These are phyloP conservation scores for Pammene fasciana DNA, from an alignment of 2,888 invertebrate genomes.

Conservation along the genomic window DNA sequence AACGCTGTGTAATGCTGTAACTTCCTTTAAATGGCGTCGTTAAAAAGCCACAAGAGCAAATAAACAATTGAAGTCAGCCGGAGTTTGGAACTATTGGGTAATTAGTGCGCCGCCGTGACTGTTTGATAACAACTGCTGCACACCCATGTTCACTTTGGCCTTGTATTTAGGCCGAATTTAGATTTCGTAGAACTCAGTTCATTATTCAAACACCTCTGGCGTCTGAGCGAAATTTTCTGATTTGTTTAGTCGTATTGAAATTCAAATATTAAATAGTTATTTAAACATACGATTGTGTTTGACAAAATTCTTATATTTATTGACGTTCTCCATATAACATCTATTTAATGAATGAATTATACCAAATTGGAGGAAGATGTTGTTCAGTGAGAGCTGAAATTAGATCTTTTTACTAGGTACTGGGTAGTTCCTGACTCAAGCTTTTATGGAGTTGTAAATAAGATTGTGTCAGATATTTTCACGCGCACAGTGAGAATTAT, in stretches of 20 bases:
- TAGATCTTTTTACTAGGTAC: no score
- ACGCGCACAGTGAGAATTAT: no score
- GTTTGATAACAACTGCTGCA: background rate
- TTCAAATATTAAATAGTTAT: constrained; percentile 7
- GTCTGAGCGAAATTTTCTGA: constrained; percentile 4
- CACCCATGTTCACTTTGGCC: no score
- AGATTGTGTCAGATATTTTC: no score
- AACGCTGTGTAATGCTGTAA: background rate
- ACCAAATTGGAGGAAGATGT: no score
- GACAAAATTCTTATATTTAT: background rate
- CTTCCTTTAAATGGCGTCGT: constrained; percentile 24
- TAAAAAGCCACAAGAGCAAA: constrained; percentile 22
- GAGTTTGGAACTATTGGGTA: constrained; percentile 26
- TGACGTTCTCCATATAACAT: no score
- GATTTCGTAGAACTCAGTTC: background rate
- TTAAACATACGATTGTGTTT: background rate
- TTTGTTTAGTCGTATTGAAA: constrained; percentile 5
- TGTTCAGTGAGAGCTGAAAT: no score
- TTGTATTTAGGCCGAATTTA: background rate
- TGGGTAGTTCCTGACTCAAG: no score
- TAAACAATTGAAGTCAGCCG: constrained; percentile 24
- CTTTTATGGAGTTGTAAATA: no score
- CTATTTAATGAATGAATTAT: no score
- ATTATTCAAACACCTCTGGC: no score
- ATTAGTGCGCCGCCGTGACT: constrained; percentile 8